Conservation (phyloP, 2,797 vertebrate genomes). For the Micropoecilia bifurca region DNA sequence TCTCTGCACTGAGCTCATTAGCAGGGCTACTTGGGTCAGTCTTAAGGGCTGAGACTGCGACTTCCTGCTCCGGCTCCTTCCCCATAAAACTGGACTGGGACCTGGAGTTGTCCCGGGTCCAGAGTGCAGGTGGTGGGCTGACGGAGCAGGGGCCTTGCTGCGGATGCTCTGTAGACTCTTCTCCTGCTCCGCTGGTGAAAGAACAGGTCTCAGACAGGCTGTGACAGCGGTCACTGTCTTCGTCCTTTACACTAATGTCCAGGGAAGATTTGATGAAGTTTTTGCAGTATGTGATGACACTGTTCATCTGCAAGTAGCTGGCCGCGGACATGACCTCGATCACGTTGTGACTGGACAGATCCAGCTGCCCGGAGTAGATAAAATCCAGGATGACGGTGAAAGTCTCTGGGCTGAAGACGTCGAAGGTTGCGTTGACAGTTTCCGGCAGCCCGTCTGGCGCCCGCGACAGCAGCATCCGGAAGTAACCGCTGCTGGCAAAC, state of each 20-base stretch:
- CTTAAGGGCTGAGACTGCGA: constrained; percentile 48
- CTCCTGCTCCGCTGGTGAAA: constrained; percentile 68
- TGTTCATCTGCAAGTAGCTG: constrained; percentile 98
- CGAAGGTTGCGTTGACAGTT: constrained; percentile 90
- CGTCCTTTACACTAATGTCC: constrained; percentile 91
- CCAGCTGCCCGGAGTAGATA: constrained; percentile 94
- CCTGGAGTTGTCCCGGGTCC: constrained; percentile 82
- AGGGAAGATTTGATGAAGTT: constrained; percentile 96
- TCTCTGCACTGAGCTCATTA: constrained; percentile 63
- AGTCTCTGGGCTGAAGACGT: constrained; percentile 92
- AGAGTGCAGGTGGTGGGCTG: constrained; percentile 79
- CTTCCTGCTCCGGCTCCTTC: constrained; percentile 70
- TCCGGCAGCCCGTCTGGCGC: constrained; percentile 79
- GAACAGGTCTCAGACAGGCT: constrained; percentile 77
- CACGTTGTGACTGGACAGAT: constrained; percentile 93
- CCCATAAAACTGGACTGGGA: constrained; percentile 70
- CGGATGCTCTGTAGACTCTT: constrained; percentile 73
- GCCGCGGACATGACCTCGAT: constrained; percentile 98
- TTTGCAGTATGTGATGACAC: constrained; percentile 95
- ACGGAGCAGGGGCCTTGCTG: constrained; percentile 79
- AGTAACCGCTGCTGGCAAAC: constrained; percentile 96
- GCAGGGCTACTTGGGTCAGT: constrained; percentile 62
- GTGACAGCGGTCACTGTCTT: constrained; percentile 75
- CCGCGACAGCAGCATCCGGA: constrained; percentile 95
- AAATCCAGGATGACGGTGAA: constrained; percentile 96